Evolutionary conservation across 2,797 vertebrate genomes (phyloP), one percentile per base, ranked within the genome.

Genomic region (Phrynocephalus guinanensis): DNA sequence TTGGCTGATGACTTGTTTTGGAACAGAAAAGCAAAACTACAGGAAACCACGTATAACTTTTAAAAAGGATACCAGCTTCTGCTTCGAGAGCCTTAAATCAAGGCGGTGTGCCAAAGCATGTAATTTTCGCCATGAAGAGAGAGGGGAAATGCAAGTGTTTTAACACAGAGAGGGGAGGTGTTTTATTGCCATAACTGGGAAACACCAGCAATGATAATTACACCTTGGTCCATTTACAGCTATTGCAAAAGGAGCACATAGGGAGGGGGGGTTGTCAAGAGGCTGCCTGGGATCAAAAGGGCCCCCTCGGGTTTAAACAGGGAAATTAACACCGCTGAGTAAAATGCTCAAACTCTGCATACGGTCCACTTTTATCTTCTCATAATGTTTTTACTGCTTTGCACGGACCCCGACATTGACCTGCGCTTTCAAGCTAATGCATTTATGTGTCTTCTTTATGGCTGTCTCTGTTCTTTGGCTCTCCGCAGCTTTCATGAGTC

Each of bases 261-360:
- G 92, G 91, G 94, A 93, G 93, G 94, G 22, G 26, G 38, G 9
- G 10, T 33, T 87, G 92, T 94, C 90, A 89, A 92, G 91, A 94
- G 93, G 90, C 92, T 95, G 91, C 85, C 66, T 88, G 89, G 16
- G 93, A 95, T 95, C 93, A 94, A 95, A 94, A 83, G 38, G 94
- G 92, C 87, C 86, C 86, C 92, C 93, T 95, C 20, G 89, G 87
- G 56, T 91, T 94, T 94, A 93, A 82, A 94, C 89, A 92, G 92
- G 92, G 93, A 93, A 95, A 95, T 95, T 93, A 94, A 91, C 92
- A 90, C 93, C 88, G 94, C 93, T 90, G 94, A 94, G 92, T 90
- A 91, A 94, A 85, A 85, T 9, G 92, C 93, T 92, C 91, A 93
- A 94, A 91, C 33, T 85, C 93, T 92, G 92, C 92, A 56, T 6